Evolutionary conservation across 2,888 invertebrate species (phyloP).

Genomic region (Eupithecia subumbrata): DNA sequence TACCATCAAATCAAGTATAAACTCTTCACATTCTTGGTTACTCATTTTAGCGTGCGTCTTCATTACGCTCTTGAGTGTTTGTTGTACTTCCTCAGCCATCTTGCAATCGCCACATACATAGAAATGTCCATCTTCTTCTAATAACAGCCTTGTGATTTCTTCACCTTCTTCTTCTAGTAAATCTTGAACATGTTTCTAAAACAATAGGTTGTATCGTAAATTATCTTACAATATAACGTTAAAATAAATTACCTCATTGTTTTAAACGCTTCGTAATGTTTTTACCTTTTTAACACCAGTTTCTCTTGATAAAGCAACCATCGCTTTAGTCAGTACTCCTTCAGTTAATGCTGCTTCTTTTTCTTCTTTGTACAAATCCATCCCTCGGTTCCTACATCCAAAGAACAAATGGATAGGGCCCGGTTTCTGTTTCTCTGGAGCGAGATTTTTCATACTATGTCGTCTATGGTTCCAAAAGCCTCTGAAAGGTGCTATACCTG

Average conservation of each 20-base stretch:
- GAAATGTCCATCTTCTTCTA: constrained; percentile 92
- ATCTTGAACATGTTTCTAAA: constrained; percentile 96
- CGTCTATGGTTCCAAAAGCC: constrained; percentile 95
- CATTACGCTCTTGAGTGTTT: constrained; percentile 91
- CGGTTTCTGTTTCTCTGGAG: constrained; percentile 48
- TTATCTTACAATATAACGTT: neutral
- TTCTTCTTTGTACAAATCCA: constrained; percentile 93
- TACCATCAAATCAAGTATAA: constrained; percentile 93
- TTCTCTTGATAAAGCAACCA: constrained; percentile 93
- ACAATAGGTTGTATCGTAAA: neutral
- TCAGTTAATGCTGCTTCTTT: constrained; percentile 87
- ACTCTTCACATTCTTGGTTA: constrained; percentile 91
- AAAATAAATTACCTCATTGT: neutral
- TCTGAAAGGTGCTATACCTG: constrained; percentile 97
- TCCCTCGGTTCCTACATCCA: constrained; percentile 90
- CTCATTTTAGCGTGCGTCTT: constrained; percentile 86
- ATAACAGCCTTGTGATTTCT: constrained; percentile 89
- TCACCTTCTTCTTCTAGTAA: constrained; percentile 90
- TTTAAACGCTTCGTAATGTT: neutral
- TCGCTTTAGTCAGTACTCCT: constrained; percentile 88
- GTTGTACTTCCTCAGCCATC: constrained; percentile 98
- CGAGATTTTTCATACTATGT: constrained; percentile 56
- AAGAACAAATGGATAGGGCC: constrained; percentile 91
- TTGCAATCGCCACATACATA: constrained; percentile 98
- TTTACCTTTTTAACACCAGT: constrained; percentile 88